These are phyloP conservation scores for Hemaris fuciformis DNA, from an alignment of 2,888 invertebrate genomes.

Conservation along the genomic window DNA sequence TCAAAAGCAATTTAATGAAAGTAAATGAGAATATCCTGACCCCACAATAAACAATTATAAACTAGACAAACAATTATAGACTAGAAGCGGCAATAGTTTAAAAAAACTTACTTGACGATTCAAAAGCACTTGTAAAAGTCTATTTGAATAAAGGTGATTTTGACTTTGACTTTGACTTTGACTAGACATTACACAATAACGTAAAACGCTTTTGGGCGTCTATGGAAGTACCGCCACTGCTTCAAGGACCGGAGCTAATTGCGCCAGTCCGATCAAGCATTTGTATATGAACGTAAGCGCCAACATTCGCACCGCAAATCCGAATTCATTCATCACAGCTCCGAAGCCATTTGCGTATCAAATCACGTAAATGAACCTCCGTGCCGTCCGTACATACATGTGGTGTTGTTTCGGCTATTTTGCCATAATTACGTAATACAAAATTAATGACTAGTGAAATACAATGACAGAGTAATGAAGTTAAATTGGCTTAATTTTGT, in stretches of 20 bases:
- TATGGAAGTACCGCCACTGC: neutral
- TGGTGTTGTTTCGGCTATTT: conserved; percentile 17
- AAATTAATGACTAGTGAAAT: conserved; percentile 49
- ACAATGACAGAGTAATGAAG: conserved; percentile 55
- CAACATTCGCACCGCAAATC: neutral
- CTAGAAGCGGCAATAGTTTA: too few species aligned
- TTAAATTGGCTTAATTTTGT: conserved; percentile 60
- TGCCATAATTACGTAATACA: conserved; percentile 37
- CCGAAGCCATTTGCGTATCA: conserved; percentile 11
- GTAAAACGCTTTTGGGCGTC: too few species aligned
- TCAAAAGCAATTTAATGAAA: too few species aligned
- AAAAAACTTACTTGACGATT: too few species aligned
- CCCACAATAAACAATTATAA: too few species aligned
- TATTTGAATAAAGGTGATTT: too few species aligned
- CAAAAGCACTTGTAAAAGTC: too few species aligned
- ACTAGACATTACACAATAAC: too few species aligned
- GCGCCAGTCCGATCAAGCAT: neutral
- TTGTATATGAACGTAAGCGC: neutral
- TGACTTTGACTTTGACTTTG: too few species aligned
- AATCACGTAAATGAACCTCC: conserved; percentile 16
- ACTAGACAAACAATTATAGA: too few species aligned
- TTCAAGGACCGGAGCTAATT: neutral
- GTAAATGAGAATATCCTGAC: too few species aligned
- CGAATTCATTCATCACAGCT: neutral
- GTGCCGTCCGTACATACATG: conserved; percentile 21